Conservation (phyloP, 2,113 vertebrate genomes). For the Rhodinocichla rosea region DNA sequence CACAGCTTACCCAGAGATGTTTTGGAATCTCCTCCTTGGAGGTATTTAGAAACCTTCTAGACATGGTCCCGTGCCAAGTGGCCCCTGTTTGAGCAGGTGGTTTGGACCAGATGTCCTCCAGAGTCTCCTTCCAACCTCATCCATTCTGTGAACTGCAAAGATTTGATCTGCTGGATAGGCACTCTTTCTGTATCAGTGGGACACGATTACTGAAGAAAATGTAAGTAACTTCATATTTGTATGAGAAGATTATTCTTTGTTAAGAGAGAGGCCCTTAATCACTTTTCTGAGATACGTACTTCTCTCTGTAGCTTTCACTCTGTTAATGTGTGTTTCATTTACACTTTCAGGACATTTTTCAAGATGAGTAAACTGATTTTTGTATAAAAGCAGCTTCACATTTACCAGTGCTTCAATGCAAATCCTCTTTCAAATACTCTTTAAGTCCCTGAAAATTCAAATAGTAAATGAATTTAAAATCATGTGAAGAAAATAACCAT, state of each 20-base stretch:
- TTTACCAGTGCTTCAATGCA: not conserved
- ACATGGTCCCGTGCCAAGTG: too few relatives aligned
- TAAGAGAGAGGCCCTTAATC: not conserved
- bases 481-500: not conserved
- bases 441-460: not conserved
- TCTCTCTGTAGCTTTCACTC: not conserved
- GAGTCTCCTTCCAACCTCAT: not conserved
- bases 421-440: not conserved
- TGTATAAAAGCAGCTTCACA: not conserved
- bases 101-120: not conserved
- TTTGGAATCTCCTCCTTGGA: not conserved
- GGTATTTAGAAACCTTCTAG: not conserved
- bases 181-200: not conserved
- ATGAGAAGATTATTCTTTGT: not conserved
- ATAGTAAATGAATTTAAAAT: not conserved
- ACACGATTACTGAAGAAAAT: not conserved
- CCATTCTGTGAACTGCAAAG: not conserved
- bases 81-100: not conserved
- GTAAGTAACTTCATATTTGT: not conserved
- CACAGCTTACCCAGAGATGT: not conserved
- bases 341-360: not conserved
- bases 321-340: not conserved
- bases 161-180: not conserved
- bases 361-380: not conserved
- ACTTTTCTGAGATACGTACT: rapidly evolving